Percentiles rank a stretch among this genome's conserved stretches.
Conservation (phyloP, 2,113 vertebrate genomes). For the Gymnogyps californianus region DNA sequence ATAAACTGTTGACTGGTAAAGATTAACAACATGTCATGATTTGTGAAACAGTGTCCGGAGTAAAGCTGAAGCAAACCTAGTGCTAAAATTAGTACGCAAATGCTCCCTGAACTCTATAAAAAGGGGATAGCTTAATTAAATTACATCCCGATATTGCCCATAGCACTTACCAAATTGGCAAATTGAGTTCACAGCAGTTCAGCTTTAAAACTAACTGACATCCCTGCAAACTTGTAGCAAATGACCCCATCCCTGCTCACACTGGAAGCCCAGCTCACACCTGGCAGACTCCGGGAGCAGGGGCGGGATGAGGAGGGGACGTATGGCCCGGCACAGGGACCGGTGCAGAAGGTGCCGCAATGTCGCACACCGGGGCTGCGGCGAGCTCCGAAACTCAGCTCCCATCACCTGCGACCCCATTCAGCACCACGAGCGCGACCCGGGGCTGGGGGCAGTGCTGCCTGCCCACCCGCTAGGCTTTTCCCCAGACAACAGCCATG, state of each 20-base stretch:
- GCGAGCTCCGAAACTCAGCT: not conserved
- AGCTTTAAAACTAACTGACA: slow-evolving; percentile 43
- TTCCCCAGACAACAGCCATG: not conserved
- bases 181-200: slow-evolving; percentile 45
- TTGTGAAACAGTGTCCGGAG: slow-evolving; percentile 9
- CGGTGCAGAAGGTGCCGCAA: not conserved
- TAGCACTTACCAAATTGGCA: slow-evolving; percentile 62
- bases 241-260: not conserved
- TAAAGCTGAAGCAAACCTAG: slow-evolving; percentile 29
- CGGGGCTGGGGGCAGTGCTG: not conserved
- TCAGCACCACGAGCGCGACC: accelerated
- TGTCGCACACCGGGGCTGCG: accelerated
- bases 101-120: slow-evolving; percentile 63
- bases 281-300: not conserved
- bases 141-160: slow-evolving; percentile 56
- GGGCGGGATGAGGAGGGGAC: not conserved
- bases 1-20: slow-evolving; percentile 66
- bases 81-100: slow-evolving; percentile 54
- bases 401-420: not conserved
- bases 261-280: not conserved
- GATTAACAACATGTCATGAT: slow-evolving; percentile 62
- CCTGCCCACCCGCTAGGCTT: not conserved
- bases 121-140: slow-evolving; percentile 64
- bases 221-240: not conserved
- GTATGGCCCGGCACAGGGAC: accelerated